Evolutionary conservation across 2,113 vertebrate genomes (phyloP).

Genomic region (Scomber colias): DNA sequence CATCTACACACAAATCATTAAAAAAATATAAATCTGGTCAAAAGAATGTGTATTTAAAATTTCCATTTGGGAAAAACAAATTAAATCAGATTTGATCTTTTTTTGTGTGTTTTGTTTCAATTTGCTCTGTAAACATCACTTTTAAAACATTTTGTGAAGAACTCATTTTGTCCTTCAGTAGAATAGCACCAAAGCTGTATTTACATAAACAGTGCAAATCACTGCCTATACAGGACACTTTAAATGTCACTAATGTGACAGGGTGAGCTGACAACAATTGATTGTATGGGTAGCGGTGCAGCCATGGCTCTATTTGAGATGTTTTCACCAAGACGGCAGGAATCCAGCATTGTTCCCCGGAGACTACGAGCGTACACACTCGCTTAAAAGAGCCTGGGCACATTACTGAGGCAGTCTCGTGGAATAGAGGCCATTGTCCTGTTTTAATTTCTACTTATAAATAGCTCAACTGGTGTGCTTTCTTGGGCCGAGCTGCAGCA

Average conservation of each 20-base stretch:
- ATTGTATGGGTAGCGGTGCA: constrained; percentile 72
- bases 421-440: constrained; percentile 83
- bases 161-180: constrained; percentile 20
- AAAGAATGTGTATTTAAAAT: not conserved
- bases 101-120: not conserved
- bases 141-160: constrained; percentile 23
- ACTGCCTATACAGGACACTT: constrained; percentile 46
- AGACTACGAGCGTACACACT: constrained; percentile 74
- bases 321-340: constrained; percentile 85
- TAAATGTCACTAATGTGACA: constrained; percentile 72
- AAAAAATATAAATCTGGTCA: not conserved
- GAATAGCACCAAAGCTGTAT: constrained; percentile 42
- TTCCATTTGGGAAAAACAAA: not conserved
- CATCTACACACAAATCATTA: not conserved
- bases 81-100: not conserved
- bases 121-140: not conserved
- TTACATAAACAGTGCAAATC: constrained; percentile 63
- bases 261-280: constrained; percentile 72
- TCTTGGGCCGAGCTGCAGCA: constrained; percentile 72
- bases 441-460: constrained; percentile 85
- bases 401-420: constrained; percentile 74
- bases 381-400: constrained; percentile 80
- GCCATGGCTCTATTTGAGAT: constrained; percentile 82
- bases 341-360: constrained; percentile 84
- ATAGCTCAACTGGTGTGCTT: constrained; percentile 84